Evolutionary conservation across 2,797 vertebrate genomes (phyloP), one percentile per base, ranked within the genome.

Genomic region (Parauchenoglanis punctatus): DNA sequence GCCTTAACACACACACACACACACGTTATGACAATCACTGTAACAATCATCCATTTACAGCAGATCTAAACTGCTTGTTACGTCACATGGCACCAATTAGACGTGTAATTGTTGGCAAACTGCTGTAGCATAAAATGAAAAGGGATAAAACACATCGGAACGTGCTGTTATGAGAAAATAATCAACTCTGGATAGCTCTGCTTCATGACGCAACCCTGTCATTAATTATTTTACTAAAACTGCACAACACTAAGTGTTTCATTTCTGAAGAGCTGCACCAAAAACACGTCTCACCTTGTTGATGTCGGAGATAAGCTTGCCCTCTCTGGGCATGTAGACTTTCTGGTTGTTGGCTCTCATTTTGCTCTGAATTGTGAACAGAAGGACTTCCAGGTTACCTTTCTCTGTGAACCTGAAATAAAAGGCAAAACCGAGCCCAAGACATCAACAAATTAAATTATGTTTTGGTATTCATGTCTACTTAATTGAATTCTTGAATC

Each of bases 261-360:
- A 81, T 46, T 63, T 3, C 35, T 63, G 4, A 44, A 68, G 63
- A 20, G n/a, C 10, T 54, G 1, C 7, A 52, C 10, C 35, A 23
- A 18, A 72, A 10, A 8, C 10, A 28, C 4, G n/a, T 52, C 44
- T 93, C 89, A 97, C 98, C 97, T 98, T 99, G 93, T 99, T 99
- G 91, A 99, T 98, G 90, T 99, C 98, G 23, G 98, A 98, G 95
- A 99, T 98, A 95, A 99, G 98, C 91, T 98, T 99, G 80, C 98
- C 98, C 90, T 99, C 98, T 25, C 98, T 95, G 0, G 98, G 98
- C 96, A 97, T 97, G 93, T 97, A 99, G 8, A 98, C 98, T 93
- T 99, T 99, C 94, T 99, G 98, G 91, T 99, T 99, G 94, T 99
- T 99, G 81, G 98, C 98, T 90, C 98, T 96, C 98, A 99, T 99